Base-by-base conservation (phyloP, 23 tunicate genomes). In the Botrylloides violaceus region DNA sequence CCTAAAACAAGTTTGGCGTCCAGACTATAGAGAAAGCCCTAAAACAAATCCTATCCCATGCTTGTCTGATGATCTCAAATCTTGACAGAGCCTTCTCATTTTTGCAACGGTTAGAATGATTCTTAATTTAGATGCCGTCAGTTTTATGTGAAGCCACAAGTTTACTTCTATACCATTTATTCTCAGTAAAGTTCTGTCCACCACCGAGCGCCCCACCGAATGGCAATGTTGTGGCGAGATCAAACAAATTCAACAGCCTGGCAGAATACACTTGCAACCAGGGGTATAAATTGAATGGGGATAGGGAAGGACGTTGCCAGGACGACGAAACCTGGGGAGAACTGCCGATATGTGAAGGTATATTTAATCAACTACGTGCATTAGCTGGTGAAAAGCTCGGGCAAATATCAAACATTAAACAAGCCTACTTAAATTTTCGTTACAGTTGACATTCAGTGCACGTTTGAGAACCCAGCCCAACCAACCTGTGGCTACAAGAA, bases 301-400 rank as follows among this genome's bases (percentile, higher is more conserved):
- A 26, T 22, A 27, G 36, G 32, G 34, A 38, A 15, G 37, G 77
- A 4, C 32, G 27, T 28, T 88, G 96, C 57, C 20, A 48, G 32
- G 81, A 85, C 3, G 39, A 62, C 20, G 88, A 82, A 22, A 59
- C 56, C 18, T 88, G 96, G 96, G 70, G 70, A 63, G 70, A 63
- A 4, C 4, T 63, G 20, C 70, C 70, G 3, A 63, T 7, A 28
- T 63, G 70, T 63, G 70, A 63, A 63, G 70, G 70, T 63, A 28
- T 43, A 9, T 7, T 43, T 43, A 7, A 43, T 43, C 53, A 43
- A 43, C 53, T 43, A 7, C 15, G 53, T 43, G 15, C 15, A 43
- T 7, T 7, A 43, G 9, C n/a, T n/a, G n/a, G n/a, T n/a, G n/a
- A n/a, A n/a, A n/a, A n/a, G n/a, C n/a, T n/a, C n/a, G n/a, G n/a